Base-by-base conservation (phyloP, 2,888 invertebrate genomes). In the Mellilla xanthometata region DNA sequence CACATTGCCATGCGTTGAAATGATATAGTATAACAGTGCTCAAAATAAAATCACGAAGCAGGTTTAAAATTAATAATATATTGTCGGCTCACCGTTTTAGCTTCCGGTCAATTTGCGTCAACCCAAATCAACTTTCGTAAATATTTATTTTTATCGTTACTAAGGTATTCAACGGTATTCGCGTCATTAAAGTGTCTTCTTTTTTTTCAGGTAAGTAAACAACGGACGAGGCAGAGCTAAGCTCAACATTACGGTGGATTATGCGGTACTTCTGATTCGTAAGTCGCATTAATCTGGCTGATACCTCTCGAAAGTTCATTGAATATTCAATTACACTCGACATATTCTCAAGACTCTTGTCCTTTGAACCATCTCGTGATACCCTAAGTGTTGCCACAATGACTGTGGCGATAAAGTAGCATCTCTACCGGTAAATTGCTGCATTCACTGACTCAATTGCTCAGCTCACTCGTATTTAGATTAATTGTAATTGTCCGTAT, bases 141-240 rank as follows among this genome's bases (percentile, higher is more conserved):
- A 57, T 52, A 49, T 52, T 49, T 52, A 38, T 41, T 56, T 67
- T 70, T 65, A 70, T 61, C 50, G 57, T 54, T 56, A 50, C 52
- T 64, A 59, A 62, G 46, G 42, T 44, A 48, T 58, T 55, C 45
- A 58, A 68, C 62, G 58, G 63, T 68, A 60, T 51, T 43, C 39
- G 26, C 50, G 44, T 60, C 58, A 67, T 75, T 65, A 61, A 58
- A 52, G 39, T 56, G 35, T 53, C 49, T 58, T 68, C 68, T 66
- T 62, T 64, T 39, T 59, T 78, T 77, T 59, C 79, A 77, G 77
- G 77, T 76, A 77, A 72, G 76, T 63, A 38, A 39, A 40, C 15
- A 30, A 49, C 33, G 10, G 12, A 23, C 32, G 34, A 30, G 13
- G 28, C 24, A 32, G 12, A 13, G 22, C 10, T 34, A 34, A 39